Percentiles rank a stretch among this genome's conserved stretches.
Conservation (phyloP, 2,797 vertebrate genomes). For the Dromococcyx pavoninus region DNA sequence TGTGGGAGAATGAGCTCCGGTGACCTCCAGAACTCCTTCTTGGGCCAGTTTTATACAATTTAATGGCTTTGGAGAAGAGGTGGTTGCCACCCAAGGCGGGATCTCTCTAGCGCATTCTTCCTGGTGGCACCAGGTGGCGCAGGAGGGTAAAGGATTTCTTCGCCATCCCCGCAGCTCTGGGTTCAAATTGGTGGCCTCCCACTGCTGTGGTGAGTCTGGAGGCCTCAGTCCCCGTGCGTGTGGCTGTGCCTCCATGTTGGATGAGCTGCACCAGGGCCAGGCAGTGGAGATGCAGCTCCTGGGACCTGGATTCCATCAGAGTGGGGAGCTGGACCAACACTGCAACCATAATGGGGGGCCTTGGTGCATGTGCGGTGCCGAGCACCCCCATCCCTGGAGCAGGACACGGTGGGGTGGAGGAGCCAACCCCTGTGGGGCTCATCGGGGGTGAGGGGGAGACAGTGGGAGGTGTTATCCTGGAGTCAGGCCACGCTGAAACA, state of each 20-base stretch:
- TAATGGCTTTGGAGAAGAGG: background rate
- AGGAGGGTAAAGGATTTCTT: conserved; percentile 51
- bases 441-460: background rate
- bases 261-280: background rate
- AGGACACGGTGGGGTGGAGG: accelerated
- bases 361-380: accelerated
- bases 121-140: conserved; percentile 56
- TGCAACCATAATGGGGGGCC: accelerated
- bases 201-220: background rate
- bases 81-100: accelerated
- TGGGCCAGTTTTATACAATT: background rate
- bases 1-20: background rate
- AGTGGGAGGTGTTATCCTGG: too few relatives aligned
- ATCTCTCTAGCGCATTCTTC: background rate
- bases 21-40: background rate
- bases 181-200: background rate
- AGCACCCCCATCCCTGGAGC: too few relatives aligned
- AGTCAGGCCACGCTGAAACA: background rate
- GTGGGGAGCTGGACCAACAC: accelerated
- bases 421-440: background rate
- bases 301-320: background rate
- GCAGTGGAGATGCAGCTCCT: background rate
- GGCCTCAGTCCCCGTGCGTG: background rate
- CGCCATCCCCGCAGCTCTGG: background rate
- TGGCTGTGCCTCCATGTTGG: accelerated